Percentiles rank a stretch among this genome's conserved stretches.
phyloP scores from a whole-genome alignment of 2,113 vertebrate species.

The Motacilla alba region DNA sequence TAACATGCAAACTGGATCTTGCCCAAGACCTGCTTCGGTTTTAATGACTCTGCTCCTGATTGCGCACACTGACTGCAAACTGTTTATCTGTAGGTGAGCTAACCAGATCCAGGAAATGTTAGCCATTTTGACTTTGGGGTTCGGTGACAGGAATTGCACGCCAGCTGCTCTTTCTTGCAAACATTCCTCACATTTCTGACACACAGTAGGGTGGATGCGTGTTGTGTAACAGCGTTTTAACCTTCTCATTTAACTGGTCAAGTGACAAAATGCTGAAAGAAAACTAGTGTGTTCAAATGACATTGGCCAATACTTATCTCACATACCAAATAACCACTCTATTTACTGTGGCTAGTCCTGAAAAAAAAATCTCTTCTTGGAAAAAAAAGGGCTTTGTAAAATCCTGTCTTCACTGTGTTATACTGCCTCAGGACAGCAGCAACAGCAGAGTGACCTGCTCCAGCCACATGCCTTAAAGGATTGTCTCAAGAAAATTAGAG shows the following conservation, averaged over 20 bases:
- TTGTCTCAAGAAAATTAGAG: slow-evolving; percentile 48
- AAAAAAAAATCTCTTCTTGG: not conserved
- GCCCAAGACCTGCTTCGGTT: slow-evolving; percentile 41
- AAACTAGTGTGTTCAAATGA: slow-evolving; percentile 43
- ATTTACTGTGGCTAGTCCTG: slow-evolving; percentile 32
- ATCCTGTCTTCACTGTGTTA: slow-evolving; percentile 37
- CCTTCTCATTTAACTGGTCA: slow-evolving; percentile 60
- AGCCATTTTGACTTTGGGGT: not conserved
- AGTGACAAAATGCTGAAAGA: slow-evolving; percentile 62
- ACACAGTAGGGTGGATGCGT: slow-evolving; percentile 40
- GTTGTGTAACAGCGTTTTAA: slow-evolving; percentile 39
- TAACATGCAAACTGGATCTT: slow-evolving; percentile 57
- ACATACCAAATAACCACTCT: slow-evolving; percentile 56
- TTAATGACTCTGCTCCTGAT: slow-evolving; percentile 54
- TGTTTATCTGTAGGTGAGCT: slow-evolving; percentile 20
- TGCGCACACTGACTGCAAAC: not conserved
- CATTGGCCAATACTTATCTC: slow-evolving; percentile 56
- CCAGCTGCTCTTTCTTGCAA: slow-evolving; percentile 38
- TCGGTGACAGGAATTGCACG: slow-evolving; percentile 19
- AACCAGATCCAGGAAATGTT: slow-evolving; percentile 42
- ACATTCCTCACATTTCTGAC: slow-evolving; percentile 60
- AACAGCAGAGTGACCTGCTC: slow-evolving; percentile 25
- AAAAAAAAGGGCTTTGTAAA: slow-evolving; percentile 32
- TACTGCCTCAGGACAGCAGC: slow-evolving; percentile 50
- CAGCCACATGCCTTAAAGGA: slow-evolving; percentile 48